Percentiles rank a stretch among this genome's conserved stretches.
Evolutionary conservation across 2,113 vertebrate species (phyloP).

Genomic region (Menidia beryllina): DNA sequence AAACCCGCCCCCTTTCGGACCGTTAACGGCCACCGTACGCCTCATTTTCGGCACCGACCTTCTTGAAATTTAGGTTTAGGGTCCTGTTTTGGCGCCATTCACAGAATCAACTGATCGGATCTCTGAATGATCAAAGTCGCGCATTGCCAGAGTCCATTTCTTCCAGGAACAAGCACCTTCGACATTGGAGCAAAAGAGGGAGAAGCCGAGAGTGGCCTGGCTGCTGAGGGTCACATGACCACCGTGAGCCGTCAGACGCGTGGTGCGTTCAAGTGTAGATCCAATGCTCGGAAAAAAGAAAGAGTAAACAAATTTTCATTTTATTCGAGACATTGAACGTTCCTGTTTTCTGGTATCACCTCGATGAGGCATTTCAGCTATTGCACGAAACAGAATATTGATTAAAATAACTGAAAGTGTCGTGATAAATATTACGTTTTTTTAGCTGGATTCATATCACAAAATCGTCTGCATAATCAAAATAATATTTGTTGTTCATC

Average conservation of each 20-base stretch:
- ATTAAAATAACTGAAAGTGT: too few species aligned
- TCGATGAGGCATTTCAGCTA: too few species aligned
- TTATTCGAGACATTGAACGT: too few species aligned
- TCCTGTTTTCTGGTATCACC: too few species aligned
- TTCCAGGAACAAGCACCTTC: conserved; percentile 73
- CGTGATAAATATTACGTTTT: too few species aligned
- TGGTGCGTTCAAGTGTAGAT: conserved; percentile 32
- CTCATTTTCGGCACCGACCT: conserved; percentile 75
- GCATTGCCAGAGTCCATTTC: conserved; percentile 84
- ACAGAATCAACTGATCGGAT: conserved; percentile 86
- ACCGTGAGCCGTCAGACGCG: background rate
- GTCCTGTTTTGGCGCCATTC: conserved; percentile 99
- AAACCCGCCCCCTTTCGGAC: conserved; percentile 67
- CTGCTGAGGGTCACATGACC: conserved; percentile 66
- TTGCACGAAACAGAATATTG: too few species aligned
- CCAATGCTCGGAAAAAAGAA: conserved; percentile 9
- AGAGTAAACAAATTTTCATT: background rate
- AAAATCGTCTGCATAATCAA: too few species aligned
- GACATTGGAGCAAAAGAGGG: conserved; percentile 65
- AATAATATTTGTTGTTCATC: too few species aligned
- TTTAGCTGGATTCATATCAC: too few species aligned
- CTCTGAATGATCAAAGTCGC: conserved; percentile 82
- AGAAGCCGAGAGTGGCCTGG: conserved; percentile 48
- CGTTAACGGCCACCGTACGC: background rate
- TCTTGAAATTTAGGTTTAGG: conserved; percentile 98